A percentile compares a stretch with the other conserved stretches of the same genome.
These are phyloP conservation scores for Samia ricini DNA, from an alignment of 1,140 invertebrate genomes.

Conservation along the genomic window DNA sequence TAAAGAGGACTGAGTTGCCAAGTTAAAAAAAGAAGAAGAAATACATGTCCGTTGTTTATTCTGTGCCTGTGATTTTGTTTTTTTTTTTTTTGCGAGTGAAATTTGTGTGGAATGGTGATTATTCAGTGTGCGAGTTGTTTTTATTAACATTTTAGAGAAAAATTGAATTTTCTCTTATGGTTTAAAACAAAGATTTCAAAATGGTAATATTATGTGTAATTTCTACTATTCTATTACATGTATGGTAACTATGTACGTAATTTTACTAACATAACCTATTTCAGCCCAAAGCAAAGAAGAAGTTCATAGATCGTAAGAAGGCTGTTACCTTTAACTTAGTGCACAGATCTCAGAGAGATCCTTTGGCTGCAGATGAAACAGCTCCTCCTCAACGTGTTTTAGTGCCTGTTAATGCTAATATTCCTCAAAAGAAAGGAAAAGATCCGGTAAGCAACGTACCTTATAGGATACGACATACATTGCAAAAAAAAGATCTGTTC, in stretches of 20 bases:
- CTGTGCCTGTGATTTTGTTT: too few relatives aligned
- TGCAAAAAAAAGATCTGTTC: too few relatives aligned
- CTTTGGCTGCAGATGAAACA: slow-evolving; percentile 90
- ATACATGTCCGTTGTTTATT: too few relatives aligned
- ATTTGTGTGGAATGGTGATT: too few relatives aligned
- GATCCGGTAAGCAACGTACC: slow-evolving; percentile 46
- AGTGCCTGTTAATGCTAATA: slow-evolving; percentile 77
- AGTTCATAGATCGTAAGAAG: slow-evolving; percentile 95
- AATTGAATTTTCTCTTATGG: slow-evolving; percentile 9
- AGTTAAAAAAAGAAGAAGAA: too few relatives aligned
- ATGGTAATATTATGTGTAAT: slow-evolving; percentile 37
- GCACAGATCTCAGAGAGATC: slow-evolving; percentile 95
- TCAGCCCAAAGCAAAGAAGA: slow-evolving; percentile 86
- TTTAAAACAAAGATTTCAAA: slow-evolving; percentile 19
- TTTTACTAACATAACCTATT: slow-evolving; percentile 42
- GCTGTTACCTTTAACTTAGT: slow-evolving; percentile 95
- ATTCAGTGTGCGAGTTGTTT: too few relatives aligned
- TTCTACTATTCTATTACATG: background rate
- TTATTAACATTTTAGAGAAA: too few relatives aligned
- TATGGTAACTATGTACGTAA: background rate
- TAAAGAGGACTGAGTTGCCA: too few relatives aligned
- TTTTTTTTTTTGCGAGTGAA: too few relatives aligned
- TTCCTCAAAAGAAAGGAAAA: slow-evolving; percentile 55
- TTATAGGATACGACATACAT: background rate
- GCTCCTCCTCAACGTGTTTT: slow-evolving; percentile 92